A percentile compares a stretch with the other conserved stretches of the same genome.
Evolutionary conservation across 2,888 invertebrate genomes (phyloP).

Genomic region (Hedya salicella): DNA sequence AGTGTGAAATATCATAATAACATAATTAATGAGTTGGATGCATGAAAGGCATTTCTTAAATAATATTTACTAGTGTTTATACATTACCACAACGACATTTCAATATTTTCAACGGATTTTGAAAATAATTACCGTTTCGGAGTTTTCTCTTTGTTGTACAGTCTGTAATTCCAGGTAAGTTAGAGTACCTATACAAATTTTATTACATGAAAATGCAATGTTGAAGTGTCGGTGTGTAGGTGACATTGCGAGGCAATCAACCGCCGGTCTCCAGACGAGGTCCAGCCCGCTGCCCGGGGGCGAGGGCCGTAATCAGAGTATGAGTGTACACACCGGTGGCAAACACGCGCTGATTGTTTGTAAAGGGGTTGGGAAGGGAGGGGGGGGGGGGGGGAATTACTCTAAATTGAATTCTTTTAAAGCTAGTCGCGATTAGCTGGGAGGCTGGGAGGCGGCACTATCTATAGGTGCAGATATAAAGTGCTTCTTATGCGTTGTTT

Average conservation of each 20-base stretch:
- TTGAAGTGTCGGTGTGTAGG: slow-evolving; percentile 9
- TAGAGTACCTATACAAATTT: too few relatives aligned
- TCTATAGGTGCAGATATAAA: background rate
- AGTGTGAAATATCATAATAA: too few relatives aligned
- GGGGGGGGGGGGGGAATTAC: slow-evolving; percentile 18
- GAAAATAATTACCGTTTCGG: too few relatives aligned
- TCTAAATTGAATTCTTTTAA: slow-evolving; percentile 42
- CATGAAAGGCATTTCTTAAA: too few relatives aligned
- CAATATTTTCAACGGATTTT: too few relatives aligned
- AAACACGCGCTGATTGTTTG: slow-evolving; percentile 44
- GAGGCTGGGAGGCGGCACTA: slow-evolving; percentile 1
- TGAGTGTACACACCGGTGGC: slow-evolving; percentile 37
- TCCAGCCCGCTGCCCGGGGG: background rate
- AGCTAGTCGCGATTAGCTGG: slow-evolving; percentile 10
- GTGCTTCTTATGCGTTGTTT: background rate
- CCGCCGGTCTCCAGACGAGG: slow-evolving; percentile 24
- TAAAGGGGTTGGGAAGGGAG: background rate
- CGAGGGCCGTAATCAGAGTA: slow-evolving; percentile 36
- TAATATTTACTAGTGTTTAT: too few relatives aligned
- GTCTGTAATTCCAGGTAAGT: too few relatives aligned
- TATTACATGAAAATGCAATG: background rate
- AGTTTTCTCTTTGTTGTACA: too few relatives aligned
- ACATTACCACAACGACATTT: too few relatives aligned
- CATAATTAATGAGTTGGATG: too few relatives aligned
- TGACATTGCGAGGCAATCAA: slow-evolving; percentile 27